Evolutionary conservation across 37 sponge, comb jelly and placozoan species (phyloP), one percentile per base, ranked within the genome.

Genomic region (Ephydatia muelleri): DNA sequence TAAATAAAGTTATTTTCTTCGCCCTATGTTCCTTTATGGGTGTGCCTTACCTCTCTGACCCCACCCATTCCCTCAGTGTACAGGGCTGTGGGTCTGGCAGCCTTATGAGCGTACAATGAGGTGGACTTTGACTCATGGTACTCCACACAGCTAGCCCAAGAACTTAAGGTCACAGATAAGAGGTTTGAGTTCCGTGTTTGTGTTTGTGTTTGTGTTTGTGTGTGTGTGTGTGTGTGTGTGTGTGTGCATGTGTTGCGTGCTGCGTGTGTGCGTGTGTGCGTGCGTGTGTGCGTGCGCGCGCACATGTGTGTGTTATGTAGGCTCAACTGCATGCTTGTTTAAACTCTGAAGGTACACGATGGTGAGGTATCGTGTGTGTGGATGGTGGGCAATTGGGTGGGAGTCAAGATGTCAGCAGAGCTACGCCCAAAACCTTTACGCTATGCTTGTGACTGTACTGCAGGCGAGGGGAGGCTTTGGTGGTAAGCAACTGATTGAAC

Each of bases 91-190:
- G 97, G 92, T 0, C 74, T 93, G 72, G 88, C 76, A 57, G 88
- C 92, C 29, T 94, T n/a, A 77, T 83, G 85, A 96, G 23, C 79
- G 40, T 96, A 91, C 84, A 89, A 96, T 68, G 87, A 82, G 3
- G 21, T 96, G 12, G 88, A 96, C 80, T 96, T 80, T 79, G 92
- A 91, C 69, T 33, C 14, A 11, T 96, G 94, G 97, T 96, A 78
- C 75, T 75, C 67, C 25, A 80, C 67, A 0, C 90, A 94, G 30
- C 83, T 96, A 76, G 2, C 91, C 16, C 49, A 69, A 5, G 97
- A 96, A 47, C 73, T 96, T 23, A 47, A 74, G 28, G 43, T 94
- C 33, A 84, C 66, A 2, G 85, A 89, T 23, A 84, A 79, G 67
- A 81, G 88, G 94, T 93, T 0, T 27, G 57, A 34, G 86, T 69